Evolutionary conservation across 2,113 vertebrate genomes (phyloP).

Genomic region (Corvus hawaiiensis): DNA sequence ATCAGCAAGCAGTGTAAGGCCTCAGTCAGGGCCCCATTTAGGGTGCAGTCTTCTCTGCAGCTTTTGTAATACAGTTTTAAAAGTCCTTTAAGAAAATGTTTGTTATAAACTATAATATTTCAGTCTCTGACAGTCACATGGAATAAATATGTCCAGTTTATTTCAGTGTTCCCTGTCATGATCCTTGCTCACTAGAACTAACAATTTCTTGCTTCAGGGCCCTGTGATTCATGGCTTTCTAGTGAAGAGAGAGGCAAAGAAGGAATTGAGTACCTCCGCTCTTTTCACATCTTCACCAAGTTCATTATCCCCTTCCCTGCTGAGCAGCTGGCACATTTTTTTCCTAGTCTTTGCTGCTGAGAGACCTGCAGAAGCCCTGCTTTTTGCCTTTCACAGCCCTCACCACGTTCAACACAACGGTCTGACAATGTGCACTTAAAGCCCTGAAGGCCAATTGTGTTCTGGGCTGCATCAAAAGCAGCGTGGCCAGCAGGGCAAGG

Average conservation of each 20-base stretch:
- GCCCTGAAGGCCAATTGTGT: background rate
- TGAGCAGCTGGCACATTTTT: background rate
- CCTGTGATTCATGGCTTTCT: background rate
- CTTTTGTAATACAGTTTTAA: no score
- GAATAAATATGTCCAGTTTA: background rate
- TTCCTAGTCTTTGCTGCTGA: background rate
- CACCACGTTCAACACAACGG: background rate
- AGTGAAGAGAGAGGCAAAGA: background rate
- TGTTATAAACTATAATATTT: no score
- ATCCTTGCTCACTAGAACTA: background rate
- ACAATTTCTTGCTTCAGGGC: background rate
- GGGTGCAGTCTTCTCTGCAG: no score
- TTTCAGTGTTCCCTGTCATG: background rate
- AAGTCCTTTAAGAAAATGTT: no score
- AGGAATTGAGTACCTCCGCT: background rate
- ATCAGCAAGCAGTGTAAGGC: no score
- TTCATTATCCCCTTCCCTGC: background rate
- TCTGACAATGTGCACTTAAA: background rate
- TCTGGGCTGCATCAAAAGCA: background rate
- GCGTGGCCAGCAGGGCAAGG: no score
- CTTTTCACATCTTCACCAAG: background rate
- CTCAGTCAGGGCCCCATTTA: no score
- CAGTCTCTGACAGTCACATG: no score
- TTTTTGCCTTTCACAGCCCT: background rate
- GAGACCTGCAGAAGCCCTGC: background rate